Conservation (phyloP, 2,113 vertebrate species). For the Siniperca knerii region DNA sequence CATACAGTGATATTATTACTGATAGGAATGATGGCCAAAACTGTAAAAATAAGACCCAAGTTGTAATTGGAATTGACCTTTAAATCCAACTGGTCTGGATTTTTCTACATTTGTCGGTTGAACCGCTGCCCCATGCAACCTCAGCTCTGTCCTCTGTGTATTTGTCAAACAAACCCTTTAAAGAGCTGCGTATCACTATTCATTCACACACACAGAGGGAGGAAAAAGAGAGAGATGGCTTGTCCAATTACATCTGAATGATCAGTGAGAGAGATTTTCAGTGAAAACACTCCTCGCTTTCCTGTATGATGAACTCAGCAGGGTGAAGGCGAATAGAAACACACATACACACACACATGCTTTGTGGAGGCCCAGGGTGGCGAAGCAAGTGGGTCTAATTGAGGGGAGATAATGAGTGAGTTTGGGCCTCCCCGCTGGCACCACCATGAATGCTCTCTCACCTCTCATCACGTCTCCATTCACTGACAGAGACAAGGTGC, state of each 20-base stretch:
- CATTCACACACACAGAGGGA: conserved; percentile 1
- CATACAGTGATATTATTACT: not conserved
- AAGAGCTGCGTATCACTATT: conserved; percentile 22
- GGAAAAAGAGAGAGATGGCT: conserved; percentile 33
- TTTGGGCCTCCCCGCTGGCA: conserved; percentile 81
- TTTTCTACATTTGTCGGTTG: not conserved
- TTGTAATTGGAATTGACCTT: not conserved
- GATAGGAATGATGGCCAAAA: not conserved
- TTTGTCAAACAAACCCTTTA: conserved; percentile 36
- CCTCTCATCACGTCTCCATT: conserved; percentile 74
- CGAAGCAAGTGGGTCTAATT: conserved; percentile 80
- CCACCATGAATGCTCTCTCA: conserved; percentile 71
- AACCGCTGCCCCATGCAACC: not conserved
- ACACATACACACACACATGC: conserved; percentile 20
- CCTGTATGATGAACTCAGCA: conserved; percentile 73
- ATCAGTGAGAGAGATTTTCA: conserved; percentile 71
- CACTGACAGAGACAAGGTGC: conserved; percentile 63
- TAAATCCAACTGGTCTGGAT: not conserved
- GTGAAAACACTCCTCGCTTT: conserved; percentile 58
- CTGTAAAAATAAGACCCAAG: not conserved
- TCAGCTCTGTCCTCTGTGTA: conserved; percentile 12
- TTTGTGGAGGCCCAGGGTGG: conserved; percentile 66
- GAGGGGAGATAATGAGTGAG: conserved; percentile 83
- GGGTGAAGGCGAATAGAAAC: conserved; percentile 59
- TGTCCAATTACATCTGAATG: conserved; percentile 74